Base-by-base conservation (phyloP, 2,888 invertebrate species). In the Eueremaeus valkanovi region DNA sequence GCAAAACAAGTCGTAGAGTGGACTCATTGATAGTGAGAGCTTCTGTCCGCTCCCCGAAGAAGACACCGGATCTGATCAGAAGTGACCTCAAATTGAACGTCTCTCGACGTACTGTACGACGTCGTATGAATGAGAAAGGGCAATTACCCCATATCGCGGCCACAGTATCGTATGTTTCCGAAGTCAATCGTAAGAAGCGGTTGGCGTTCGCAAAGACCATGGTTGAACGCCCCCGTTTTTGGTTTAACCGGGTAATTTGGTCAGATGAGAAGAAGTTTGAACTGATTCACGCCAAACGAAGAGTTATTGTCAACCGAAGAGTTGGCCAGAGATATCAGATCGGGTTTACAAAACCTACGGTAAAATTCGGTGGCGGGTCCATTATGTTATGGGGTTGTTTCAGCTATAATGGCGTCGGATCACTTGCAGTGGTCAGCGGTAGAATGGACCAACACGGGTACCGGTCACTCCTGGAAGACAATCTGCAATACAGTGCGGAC, bases 331-430 rank as follows among this genome's bases (percentile, higher is more conserved):
- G 24, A 40, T 74, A 66, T 11, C 11, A 72, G 49, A 18, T 42
- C 1, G 21, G 55, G 51, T 51, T 72, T 21, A 51, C 33, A 1
- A 51, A 36, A 42, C 33, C 55, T 16, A 76, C 77, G 2, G 76
- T 78, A 8, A 77, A 79, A 42, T 77, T 78, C 42, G 75, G 76
- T 9, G 77, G 77, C 24, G 77, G 77, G 5, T 72, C 27, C 8
- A 29, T 78, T n/a, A 77, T 77, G 76, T 70, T 79, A n/a, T 79
- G 76, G 77, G 77, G 76, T 13, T 78, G 75, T 66, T 72, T 78
- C 31, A n/a, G 74, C 3, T 27, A 16, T 18, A 16, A 72, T 33
- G 76, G 76, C 1, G 74, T 75, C 33, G 77, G 78, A 13, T 36
- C 73, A 33, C 24, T 78, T 5, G 49, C 31, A n/a, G 45, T 68